phyloP scores from a whole-genome alignment of 2,797 vertebrate genomes.

The Anableps anableps region DNA sequence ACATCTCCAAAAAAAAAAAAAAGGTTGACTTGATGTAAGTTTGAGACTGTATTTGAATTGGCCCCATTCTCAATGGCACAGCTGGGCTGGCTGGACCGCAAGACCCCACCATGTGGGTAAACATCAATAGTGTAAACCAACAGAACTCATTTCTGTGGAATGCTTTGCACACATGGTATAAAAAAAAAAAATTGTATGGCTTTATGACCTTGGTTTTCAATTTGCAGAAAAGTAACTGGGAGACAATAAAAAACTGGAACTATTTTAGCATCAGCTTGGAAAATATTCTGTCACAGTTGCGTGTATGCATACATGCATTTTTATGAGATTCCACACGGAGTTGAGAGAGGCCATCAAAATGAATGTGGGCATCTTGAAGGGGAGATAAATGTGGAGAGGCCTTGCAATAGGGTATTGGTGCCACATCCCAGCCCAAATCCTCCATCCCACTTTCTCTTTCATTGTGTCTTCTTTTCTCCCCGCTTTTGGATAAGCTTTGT shows the following conservation, averaged over 20 bases:
- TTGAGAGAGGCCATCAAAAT: slow-evolving; percentile 47
- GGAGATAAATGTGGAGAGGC: slow-evolving; percentile 44
- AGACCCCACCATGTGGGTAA: slow-evolving; percentile 68
- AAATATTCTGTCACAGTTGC: slow-evolving; percentile 26
- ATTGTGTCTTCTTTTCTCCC: slow-evolving; percentile 46
- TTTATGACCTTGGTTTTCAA: slow-evolving; percentile 45
- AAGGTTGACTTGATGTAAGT: slow-evolving; percentile 61
- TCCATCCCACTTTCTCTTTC: slow-evolving; percentile 25
- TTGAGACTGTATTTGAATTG: slow-evolving; percentile 69
- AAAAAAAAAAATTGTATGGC: slow-evolving; percentile 27
- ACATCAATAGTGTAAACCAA: slow-evolving; percentile 55
- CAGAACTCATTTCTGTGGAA: slow-evolving; percentile 46
- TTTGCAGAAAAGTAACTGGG: slow-evolving; percentile 37
- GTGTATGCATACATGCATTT: slow-evolving; percentile 29
- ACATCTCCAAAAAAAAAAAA: slow-evolving; percentile 61
- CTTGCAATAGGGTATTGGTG: slow-evolving; percentile 47
- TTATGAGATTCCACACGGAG: slow-evolving; percentile 58
- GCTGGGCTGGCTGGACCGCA: slow-evolving; percentile 69
- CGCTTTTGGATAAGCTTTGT: slow-evolving; percentile 41
- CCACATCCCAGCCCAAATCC: slow-evolving; percentile 22
- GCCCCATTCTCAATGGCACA: slow-evolving; percentile 73
- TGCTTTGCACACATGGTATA: slow-evolving; percentile 34
- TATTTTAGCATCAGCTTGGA: slow-evolving; percentile 12
- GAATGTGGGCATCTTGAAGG: slow-evolving; percentile 44
- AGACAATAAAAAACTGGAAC: slow-evolving; percentile 35